Percentiles rank a stretch among this genome's conserved stretches.
These are phyloP conservation scores for Psettodes erumei DNA, from an alignment of 2,113 vertebrate species.

Conservation along the genomic window DNA sequence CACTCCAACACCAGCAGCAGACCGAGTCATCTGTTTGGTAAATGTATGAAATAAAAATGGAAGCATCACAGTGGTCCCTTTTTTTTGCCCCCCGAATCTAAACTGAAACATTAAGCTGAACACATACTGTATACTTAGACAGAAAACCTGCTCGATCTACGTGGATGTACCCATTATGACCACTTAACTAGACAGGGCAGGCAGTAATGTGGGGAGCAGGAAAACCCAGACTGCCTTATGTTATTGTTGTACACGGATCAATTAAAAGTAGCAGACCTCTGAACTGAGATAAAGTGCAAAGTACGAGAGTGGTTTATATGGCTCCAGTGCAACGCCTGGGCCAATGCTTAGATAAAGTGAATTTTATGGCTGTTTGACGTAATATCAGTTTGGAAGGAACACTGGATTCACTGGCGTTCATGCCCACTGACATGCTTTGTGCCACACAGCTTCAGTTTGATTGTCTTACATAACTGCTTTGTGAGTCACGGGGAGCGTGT, in stretches of 20 bases:
- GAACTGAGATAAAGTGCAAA: conserved; percentile 85
- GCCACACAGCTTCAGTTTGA: conserved; percentile 1
- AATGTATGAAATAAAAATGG: background rate
- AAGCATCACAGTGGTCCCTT: background rate
- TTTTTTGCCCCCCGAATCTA: background rate
- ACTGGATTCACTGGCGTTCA: conserved; percentile 80
- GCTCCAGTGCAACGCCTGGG: conserved; percentile 85
- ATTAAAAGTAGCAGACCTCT: conserved; percentile 77
- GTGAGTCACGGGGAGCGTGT: background rate
- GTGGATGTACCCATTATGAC: background rate
- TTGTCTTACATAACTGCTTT: background rate
- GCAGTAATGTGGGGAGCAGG: conserved; percentile 4
- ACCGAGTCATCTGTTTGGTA: background rate
- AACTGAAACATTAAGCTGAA: background rate
- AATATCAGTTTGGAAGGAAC: conserved; percentile 84
- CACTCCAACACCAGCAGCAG: background rate
- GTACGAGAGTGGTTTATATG: conserved; percentile 89
- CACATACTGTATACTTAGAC: background rate
- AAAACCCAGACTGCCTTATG: conserved; percentile 23
- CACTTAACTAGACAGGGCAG: background rate
- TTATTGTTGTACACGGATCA: conserved; percentile 61
- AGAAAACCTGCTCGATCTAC: background rate
- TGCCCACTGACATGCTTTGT: conserved; percentile 38
- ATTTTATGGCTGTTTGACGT: conserved; percentile 85
- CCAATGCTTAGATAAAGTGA: conserved; percentile 90